Percentiles rank a stretch among this genome's conserved stretches.
phyloP scores from a whole-genome alignment of 2,113 vertebrate species.

The Mesitornis unicolor region DNA sequence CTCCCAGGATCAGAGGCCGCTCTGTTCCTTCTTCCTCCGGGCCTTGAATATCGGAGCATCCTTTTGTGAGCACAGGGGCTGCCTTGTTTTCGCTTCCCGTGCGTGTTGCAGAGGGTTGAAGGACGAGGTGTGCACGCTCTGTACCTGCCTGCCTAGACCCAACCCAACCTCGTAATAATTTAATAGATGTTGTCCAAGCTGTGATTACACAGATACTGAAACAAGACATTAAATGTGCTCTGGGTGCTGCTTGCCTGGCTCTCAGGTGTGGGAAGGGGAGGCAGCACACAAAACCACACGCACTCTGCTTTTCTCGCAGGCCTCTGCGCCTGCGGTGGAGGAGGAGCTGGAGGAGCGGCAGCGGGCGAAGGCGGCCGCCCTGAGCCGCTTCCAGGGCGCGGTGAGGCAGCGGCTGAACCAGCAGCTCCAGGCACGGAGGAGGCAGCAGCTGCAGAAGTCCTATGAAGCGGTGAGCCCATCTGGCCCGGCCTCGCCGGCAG shows the following conservation, averaged over 20 bases:
- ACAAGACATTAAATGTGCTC: neutral
- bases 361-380: slow-evolving; percentile 72
- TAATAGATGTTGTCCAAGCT: accelerated
- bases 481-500: no score
- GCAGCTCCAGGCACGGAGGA: slow-evolving; percentile 65
- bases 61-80: neutral
- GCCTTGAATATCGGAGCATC: neutral
- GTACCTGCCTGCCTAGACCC: accelerated
- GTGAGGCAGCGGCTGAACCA: slow-evolving; percentile 85
- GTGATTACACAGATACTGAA: neutral
- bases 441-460: slow-evolving; percentile 72
- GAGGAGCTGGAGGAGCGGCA: slow-evolving; percentile 75
- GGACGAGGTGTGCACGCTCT: accelerated
- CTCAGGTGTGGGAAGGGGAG: neutral
- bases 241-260: neutral
- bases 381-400: slow-evolving; percentile 83
- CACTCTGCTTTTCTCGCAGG: slow-evolving; percentile 59
- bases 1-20: neutral
- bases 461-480: slow-evolving; percentile 58
- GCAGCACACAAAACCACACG: neutral
- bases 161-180: neutral
- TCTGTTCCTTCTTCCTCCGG: neutral
- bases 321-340: slow-evolving; percentile 76
- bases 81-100: neutral
- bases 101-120: neutral